phyloP scores from a whole-genome alignment of 2,797 vertebrate species.

The Galagoides demidoff region DNA sequence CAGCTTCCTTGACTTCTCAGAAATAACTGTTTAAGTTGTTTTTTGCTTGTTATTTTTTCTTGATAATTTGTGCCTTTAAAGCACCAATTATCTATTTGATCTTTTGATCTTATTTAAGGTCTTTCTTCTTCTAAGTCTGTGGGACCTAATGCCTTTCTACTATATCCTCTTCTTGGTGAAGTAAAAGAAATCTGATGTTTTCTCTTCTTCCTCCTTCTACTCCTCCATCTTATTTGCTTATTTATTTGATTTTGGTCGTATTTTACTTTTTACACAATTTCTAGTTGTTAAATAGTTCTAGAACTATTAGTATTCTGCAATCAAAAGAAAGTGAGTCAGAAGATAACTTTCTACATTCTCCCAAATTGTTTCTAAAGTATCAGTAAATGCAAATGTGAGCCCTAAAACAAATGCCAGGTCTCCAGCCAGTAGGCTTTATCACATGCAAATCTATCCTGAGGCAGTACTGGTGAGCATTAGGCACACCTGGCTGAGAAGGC shows the following conservation, averaged over 20 bases:
- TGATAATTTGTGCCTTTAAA: not conserved
- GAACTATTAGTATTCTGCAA: not conserved
- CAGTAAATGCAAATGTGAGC: not conserved
- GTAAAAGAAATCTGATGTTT: not conserved
- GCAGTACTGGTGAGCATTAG: not conserved
- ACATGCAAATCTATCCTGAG: not conserved
- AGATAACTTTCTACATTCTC: not conserved
- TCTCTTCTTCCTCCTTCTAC: not conserved
- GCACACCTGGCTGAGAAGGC: not conserved
- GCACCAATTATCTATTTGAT: not conserved
- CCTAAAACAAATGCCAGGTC: not conserved
- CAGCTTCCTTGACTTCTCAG: constrained; percentile 12
- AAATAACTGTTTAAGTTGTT: not conserved
- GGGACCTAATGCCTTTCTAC: not conserved
- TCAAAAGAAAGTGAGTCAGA: constrained; percentile 11
- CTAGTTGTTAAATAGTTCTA: not conserved
- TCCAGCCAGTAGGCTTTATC: not conserved
- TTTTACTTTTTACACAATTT: not conserved
- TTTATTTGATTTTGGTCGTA: not conserved
- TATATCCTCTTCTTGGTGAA: not conserved
- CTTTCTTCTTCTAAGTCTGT: not conserved
- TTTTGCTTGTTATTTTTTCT: not conserved
- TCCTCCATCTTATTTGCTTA: not conserved
- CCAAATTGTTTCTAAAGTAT: not conserved
- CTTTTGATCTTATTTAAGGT: not conserved